These are phyloP conservation scores for Bembecia ichneumoniformis DNA, from an alignment of 2,888 invertebrate genomes.

Conservation along the genomic window DNA sequence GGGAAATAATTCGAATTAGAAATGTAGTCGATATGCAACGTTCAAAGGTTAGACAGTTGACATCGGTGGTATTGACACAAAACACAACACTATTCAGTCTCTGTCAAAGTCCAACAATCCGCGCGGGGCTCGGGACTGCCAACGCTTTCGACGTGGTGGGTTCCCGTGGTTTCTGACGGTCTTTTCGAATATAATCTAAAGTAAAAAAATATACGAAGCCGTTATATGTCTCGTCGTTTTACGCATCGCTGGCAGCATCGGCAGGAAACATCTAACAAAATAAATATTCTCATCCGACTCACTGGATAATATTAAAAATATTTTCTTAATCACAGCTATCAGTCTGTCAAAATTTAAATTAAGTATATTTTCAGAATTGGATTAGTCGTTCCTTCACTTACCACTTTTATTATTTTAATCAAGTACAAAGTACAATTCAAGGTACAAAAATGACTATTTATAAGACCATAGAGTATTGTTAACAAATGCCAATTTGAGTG, in stretches of 20 bases:
- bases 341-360: conserved; percentile 73
- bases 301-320: conserved; percentile 73
- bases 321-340: conserved; percentile 73
- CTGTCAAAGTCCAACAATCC: conserved; percentile 24
- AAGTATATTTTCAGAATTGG: conserved; percentile 70
- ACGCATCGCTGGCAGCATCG: conserved; percentile 50
- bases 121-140: conserved; percentile 23
- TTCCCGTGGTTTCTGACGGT: conserved; percentile 26
- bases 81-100: conserved; percentile 43
- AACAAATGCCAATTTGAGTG: conserved; percentile 36
- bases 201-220: conserved; percentile 55
- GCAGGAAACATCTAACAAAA: conserved; percentile 64
- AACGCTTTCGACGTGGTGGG: conserved; percentile 38
- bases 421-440: conserved; percentile 56
- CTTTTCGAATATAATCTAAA: conserved; percentile 33
- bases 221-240: conserved; percentile 46
- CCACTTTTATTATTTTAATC: conserved; percentile 51
- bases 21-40: conserved; percentile 72
- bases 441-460: conserved; percentile 70
- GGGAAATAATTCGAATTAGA: conserved; percentile 65
- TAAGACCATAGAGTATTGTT: conserved; percentile 67
- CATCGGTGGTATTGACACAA: conserved; percentile 63
- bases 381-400: conserved; percentile 63
- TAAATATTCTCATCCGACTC: conserved; percentile 70
- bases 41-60: conserved; percentile 64